phyloP scores from a whole-genome alignment of 2,888 invertebrate genomes.

The Lepetodrilus schrolli region DNA sequence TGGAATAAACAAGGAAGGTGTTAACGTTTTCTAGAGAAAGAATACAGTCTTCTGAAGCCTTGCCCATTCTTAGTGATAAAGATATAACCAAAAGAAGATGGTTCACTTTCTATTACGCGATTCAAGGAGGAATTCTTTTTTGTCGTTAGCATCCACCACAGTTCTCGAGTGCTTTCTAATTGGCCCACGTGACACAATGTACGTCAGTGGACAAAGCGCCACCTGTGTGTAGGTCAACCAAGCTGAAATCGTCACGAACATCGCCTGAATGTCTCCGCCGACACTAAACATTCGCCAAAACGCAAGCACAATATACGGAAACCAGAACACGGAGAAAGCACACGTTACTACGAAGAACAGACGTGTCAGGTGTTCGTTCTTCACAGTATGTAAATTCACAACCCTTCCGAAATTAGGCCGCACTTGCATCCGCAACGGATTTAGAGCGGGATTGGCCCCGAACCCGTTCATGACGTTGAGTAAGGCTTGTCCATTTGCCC shows the following conservation, averaged over 20 bases:
- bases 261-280: slow-evolving; percentile 36
- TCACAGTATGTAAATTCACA: slow-evolving; percentile 60
- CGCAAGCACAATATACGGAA: slow-evolving; percentile 61
- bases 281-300: slow-evolving; percentile 61
- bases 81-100: too few species aligned
- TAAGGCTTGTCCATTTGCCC: slow-evolving; percentile 66
- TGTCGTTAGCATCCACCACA: slow-evolving; percentile 35
- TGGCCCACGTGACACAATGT: slow-evolving; percentile 46
- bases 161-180: slow-evolving; percentile 30
- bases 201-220: slow-evolving; percentile 62
- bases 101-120: slow-evolving; percentile 36
- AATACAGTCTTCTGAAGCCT: too few species aligned
- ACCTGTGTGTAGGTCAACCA: slow-evolving; percentile 66
- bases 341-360: slow-evolving; percentile 63
- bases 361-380: slow-evolving; percentile 66
- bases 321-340: slow-evolving; percentile 58
- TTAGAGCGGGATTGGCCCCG: slow-evolving; percentile 51
- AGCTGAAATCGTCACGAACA: slow-evolving; percentile 57
- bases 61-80: too few species aligned
- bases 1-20: too few species aligned
- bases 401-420: slow-evolving; percentile 53
- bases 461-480: slow-evolving; percentile 68
- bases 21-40: too few species aligned
- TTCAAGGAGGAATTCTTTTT: slow-evolving; percentile 44
- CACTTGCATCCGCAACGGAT: slow-evolving; percentile 43